phyloP scores from a whole-genome alignment of 2,797 vertebrate genomes.

The Oreochromis grahami region DNA sequence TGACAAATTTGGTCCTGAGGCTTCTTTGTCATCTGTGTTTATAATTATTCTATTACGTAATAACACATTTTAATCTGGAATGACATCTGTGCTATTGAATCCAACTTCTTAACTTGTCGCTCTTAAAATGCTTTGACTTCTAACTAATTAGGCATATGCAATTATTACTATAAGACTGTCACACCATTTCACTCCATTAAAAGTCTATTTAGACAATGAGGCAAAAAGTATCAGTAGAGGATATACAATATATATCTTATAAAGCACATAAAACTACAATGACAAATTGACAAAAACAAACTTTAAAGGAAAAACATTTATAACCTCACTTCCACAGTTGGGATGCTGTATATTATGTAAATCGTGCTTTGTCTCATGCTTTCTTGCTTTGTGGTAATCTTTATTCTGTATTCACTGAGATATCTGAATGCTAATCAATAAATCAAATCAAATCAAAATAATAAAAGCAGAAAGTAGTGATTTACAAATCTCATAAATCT shows the following conservation, averaged over 20 bases:
- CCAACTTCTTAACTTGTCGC: background rate
- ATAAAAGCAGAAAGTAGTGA: background rate
- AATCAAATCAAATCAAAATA: background rate
- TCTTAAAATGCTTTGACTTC: background rate
- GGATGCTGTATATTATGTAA: background rate
- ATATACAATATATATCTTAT: background rate
- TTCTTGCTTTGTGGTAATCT: too few species aligned
- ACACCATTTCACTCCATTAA: background rate
- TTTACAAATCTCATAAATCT: background rate
- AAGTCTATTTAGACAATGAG: background rate
- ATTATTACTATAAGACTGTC: background rate
- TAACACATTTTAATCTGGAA: conserved; percentile 12
- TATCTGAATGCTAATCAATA: too few species aligned
- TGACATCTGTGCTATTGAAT: conserved; percentile 1
- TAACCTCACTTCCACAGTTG: background rate
- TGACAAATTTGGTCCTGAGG: conserved; percentile 37
- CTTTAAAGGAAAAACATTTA: background rate
- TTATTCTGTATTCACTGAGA: too few species aligned
- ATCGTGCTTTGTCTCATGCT: too few species aligned
- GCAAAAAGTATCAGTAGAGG: background rate
- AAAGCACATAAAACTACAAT: background rate
- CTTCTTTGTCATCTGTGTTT: conserved; percentile 9
- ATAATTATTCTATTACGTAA: conserved; percentile 30
- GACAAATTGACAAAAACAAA: background rate
- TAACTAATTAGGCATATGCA: background rate